phyloP scores from a whole-genome alignment of 2,113 vertebrate species.

The Brachypteracias leptosomus region DNA sequence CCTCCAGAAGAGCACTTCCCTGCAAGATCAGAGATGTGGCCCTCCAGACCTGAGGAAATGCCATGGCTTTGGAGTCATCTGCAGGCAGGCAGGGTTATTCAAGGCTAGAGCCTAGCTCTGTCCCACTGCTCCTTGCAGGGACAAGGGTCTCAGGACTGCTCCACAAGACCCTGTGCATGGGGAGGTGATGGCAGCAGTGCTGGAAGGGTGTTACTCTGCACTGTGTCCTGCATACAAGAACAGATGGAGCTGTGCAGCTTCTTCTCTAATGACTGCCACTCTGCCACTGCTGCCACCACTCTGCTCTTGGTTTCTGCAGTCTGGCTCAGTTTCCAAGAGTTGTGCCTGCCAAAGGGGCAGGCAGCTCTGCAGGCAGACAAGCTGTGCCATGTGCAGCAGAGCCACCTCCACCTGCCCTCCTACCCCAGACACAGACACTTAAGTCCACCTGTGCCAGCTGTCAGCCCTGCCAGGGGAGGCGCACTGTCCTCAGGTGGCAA shows the following conservation, averaged over 20 bases:
- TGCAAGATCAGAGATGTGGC: background rate
- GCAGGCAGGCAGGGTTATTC: background rate
- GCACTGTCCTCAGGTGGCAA: fast-evolving
- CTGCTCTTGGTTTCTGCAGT: background rate
- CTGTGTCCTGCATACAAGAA: background rate
- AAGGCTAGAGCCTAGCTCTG: background rate
- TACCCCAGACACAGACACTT: background rate
- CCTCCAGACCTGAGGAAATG: background rate
- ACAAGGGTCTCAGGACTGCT: background rate
- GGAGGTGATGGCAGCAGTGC: background rate
- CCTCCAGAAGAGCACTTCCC: background rate
- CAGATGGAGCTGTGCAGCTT: background rate
- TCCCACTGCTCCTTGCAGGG: background rate
- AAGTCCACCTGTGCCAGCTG: background rate
- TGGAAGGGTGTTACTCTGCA: background rate
- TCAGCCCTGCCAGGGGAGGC: background rate
- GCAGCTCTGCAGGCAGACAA: background rate
- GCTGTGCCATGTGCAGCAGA: background rate
- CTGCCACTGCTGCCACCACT: background rate
- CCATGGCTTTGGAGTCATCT: background rate
- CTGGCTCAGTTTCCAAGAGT: background rate
- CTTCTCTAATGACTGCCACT: background rate
- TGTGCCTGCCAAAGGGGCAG: background rate
- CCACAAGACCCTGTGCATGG: fast-evolving
- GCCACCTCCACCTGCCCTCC: background rate